Evolutionary conservation across 2,797 vertebrate species (phyloP).

Genomic region (Amblyopsis hoosieri): DNA sequence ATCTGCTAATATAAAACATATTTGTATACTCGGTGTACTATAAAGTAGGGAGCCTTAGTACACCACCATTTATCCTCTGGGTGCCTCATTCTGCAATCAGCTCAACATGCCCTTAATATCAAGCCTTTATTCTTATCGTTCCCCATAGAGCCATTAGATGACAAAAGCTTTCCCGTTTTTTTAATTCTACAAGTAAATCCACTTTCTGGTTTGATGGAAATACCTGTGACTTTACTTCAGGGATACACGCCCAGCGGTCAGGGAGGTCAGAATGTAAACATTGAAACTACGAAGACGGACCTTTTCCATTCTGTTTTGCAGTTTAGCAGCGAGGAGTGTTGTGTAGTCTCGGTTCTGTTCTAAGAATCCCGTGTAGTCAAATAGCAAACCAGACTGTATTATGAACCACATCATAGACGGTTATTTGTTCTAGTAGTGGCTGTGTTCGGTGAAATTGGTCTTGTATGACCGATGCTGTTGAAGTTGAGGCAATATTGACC

Average conservation of each 20-base stretch:
- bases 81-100: not conserved
- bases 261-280: constrained; percentile 54
- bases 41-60: not conserved
- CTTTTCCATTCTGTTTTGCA: constrained; percentile 28
- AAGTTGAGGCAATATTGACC: not conserved
- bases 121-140: constrained; percentile 34
- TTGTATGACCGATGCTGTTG: constrained; percentile 9
- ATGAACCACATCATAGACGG: not conserved
- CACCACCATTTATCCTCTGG: constrained; percentile 9
- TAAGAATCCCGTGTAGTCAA: constrained; percentile 69
- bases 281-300: constrained; percentile 34
- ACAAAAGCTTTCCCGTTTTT: not conserved
- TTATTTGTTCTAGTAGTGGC: constrained; percentile 1
- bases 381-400: constrained; percentile 11
- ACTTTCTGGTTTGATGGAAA: constrained; percentile 7
- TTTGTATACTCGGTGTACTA: not conserved
- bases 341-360: constrained; percentile 75
- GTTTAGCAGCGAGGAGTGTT: constrained; percentile 21
- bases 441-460: constrained; percentile 5
- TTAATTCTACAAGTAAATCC: not conserved
- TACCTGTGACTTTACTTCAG: not conserved
- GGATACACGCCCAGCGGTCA: not conserved
- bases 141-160: constrained; percentile 3
- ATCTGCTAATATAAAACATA: not conserved
- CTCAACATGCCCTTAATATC: too few relatives aligned